These are phyloP conservation scores for Lytechinus pictus DNA, from an alignment of 35 echinoderm and acorn worm species.

Conservation along the genomic window DNA sequence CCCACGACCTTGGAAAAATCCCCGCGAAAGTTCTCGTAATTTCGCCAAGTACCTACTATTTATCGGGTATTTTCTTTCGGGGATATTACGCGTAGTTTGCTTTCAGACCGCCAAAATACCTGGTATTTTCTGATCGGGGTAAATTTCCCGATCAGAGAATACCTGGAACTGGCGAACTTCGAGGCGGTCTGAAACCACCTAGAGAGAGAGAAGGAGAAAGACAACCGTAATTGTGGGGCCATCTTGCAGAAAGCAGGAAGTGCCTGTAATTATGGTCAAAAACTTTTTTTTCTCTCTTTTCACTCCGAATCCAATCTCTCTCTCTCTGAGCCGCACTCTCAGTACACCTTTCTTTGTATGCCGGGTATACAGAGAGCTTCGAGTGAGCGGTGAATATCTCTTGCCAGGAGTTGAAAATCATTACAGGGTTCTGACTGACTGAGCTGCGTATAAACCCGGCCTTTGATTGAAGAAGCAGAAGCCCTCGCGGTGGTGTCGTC, in stretches of 20 bases:
- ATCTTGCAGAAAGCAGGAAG: constrained; percentile 31
- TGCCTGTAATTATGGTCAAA: neutral
- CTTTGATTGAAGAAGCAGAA: neutral
- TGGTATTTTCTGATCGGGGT: too few species aligned
- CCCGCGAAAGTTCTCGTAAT: too few species aligned
- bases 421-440: neutral
- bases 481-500: neutral
- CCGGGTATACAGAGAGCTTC: neutral
- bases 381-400: neutral
- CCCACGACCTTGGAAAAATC: too few species aligned
- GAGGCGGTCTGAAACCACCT: too few species aligned
- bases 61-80: too few species aligned
- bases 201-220: constrained; percentile 26
- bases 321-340: too few species aligned
- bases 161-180: too few species aligned
- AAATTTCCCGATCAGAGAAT: too few species aligned
- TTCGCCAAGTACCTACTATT: too few species aligned
- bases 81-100: too few species aligned
- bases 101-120: too few species aligned
- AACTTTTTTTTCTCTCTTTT: neutral
- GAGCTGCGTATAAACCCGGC: neutral
- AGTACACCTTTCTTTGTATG: neutral
- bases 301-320: neutral
- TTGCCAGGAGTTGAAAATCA: neutral
- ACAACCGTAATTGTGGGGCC: neutral